Evolutionary conservation across 2,888 invertebrate genomes (phyloP), one percentile per base, ranked within the genome.

Genomic region (Cetonia aurata): DNA sequence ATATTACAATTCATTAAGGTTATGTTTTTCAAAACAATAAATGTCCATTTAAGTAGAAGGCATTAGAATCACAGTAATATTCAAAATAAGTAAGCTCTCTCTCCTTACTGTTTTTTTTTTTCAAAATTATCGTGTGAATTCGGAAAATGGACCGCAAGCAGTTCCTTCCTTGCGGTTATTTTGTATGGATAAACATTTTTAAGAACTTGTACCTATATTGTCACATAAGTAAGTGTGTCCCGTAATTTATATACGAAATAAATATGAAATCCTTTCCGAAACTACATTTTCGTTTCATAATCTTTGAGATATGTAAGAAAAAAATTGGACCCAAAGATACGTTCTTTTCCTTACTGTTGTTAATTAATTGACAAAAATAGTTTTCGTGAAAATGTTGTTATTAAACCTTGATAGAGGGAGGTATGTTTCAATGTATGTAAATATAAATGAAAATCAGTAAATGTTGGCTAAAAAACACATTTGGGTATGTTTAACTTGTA

Each of bases 1-100:
- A 76, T 73, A 76, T 76, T 77, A 78, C 70, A 70, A 66, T 66
- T 57, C 19, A 57, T 25, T 69, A 60, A 57, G 56, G 67, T 67
- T 41, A 55, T 46, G 44, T 56, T 52, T 52, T 53, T 19, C 25
- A 50, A 67, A 71, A 71, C 68, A 55, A 68, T 68, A 68, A 75
- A 72, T 73, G 73, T 76, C 72, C 74, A 72, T 68, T 59, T 78
- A 25, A 78, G 80, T 80, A 80, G 81, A 81, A 80, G 81, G 81
- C 80, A 78, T 81, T 81, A 79, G 79, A 79, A 82, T 82, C 82
- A 82, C 81, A 82, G 81, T 82, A 80, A 80, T 76, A 78, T 77
- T 75, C 42, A 70, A 70, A 67, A 56, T 57, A 71, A 62, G 52
- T 71, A 71, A 71, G 68, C 62, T 71, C 68, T 71, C n/a, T 50